Evolutionary conservation across 2,888 invertebrate genomes (phyloP).

Genomic region (Tridacna gigas): DNA sequence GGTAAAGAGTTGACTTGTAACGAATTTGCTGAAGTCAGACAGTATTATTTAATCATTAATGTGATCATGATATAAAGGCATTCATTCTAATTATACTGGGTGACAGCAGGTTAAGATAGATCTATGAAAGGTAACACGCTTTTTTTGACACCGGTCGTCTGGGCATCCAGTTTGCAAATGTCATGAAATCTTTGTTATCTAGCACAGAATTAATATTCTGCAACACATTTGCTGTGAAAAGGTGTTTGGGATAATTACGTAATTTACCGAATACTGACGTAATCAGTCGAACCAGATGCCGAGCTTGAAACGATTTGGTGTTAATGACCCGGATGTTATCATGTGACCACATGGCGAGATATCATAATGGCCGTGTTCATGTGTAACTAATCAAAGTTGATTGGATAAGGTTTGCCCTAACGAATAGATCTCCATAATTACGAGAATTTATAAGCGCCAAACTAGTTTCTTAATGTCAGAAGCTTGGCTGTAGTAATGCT

Average conservation of each 20-base stretch:
- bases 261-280: constrained; percentile 53
- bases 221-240: constrained; percentile 34
- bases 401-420: not conserved
- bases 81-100: not conserved
- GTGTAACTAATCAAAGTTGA: constrained; percentile 17
- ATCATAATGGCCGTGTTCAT: constrained; percentile 28
- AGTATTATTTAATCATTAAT: not conserved
- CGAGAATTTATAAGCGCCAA: not conserved
- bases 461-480: no score
- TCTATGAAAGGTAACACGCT: not conserved
- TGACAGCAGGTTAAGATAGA: not conserved
- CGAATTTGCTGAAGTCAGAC: not conserved
- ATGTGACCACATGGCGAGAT: constrained; percentile 42
- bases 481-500: no score
- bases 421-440: not conserved
- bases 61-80: not conserved
- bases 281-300: constrained; percentile 56
- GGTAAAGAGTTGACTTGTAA: not conserved
- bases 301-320: constrained; percentile 33
- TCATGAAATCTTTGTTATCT: constrained; percentile 9
- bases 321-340: constrained; percentile 54
- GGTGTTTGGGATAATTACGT: constrained; percentile 41
- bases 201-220: not conserved
- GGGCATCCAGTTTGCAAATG: constrained; percentile 7
- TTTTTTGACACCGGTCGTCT: not conserved